Conservation (phyloP, 2,113 vertebrate species). For the Equus quagga region DNA sequence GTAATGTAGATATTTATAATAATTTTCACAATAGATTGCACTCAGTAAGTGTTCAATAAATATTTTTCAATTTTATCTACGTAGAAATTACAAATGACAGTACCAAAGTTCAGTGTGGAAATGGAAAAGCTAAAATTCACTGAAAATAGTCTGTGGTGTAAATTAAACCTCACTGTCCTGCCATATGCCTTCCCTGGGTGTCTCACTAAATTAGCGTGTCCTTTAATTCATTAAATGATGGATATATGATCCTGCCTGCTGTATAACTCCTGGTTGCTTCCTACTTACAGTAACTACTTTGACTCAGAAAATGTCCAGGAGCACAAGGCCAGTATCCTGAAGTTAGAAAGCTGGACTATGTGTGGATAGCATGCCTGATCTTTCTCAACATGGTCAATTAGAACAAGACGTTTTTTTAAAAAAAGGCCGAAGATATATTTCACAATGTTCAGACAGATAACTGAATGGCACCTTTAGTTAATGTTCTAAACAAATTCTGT, state of each 20-base stretch:
- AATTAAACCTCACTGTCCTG: background rate
- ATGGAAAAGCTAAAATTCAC: background rate
- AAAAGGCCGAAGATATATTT: background rate
- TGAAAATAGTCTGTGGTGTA: background rate
- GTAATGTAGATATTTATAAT: background rate
- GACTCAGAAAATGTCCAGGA: background rate
- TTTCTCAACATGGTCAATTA: background rate
- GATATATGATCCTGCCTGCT: accelerated
- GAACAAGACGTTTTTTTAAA: background rate
- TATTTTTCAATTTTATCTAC: background rate
- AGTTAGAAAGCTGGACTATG: background rate
- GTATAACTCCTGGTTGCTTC: accelerated
- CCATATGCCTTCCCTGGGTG: accelerated
- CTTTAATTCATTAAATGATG: background rate
- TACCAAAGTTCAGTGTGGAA: background rate
- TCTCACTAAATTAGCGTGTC: background rate
- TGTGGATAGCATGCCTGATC: too few relatives aligned
- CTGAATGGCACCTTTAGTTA: background rate
- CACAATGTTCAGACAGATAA: background rate
- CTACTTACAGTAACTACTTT: background rate
- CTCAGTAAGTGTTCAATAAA: background rate
- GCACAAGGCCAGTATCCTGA: accelerated
- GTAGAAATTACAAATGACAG: background rate
- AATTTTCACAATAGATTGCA: background rate
- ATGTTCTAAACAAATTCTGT: background rate